A percentile compares a stretch with the other conserved stretches of the same genome.
Conservation (phyloP, 2,888 invertebrate species). For the Clusia tigrina region DNA sequence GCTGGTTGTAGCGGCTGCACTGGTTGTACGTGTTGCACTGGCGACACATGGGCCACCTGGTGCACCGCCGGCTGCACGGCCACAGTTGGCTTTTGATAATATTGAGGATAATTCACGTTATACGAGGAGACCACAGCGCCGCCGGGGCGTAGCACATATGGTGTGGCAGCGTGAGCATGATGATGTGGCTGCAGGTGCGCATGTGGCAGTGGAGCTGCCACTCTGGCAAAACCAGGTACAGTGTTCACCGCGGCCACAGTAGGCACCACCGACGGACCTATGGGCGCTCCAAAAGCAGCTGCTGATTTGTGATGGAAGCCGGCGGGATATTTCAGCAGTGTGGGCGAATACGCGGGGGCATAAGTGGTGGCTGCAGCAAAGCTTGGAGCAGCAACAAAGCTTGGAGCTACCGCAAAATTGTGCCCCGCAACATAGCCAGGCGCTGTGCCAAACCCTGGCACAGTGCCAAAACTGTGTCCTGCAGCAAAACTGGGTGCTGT, state of each 20-base stretch:
- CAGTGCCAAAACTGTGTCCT: constrained; percentile 26
- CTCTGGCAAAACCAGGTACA: not conserved
- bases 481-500: constrained; percentile 36
- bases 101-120: constrained; percentile 59
- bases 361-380: constrained; percentile 7
- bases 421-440: constrained; percentile 27
- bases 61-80: constrained; percentile 30
- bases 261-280: not conserved
- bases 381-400: constrained; percentile 24
- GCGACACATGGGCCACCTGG: constrained; percentile 16
- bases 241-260: not conserved
- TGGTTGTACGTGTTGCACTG: constrained; percentile 26
- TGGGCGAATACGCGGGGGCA: constrained; percentile 15
- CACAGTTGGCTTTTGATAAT: constrained; percentile 45
- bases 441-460: constrained; percentile 31
- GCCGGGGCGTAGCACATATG: constrained; percentile 57
- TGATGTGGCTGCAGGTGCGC: constrained; percentile 15
- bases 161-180: constrained; percentile 38
- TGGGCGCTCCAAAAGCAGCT: not conserved
- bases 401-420: constrained; percentile 13
- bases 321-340: constrained; percentile 23
- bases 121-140: constrained; percentile 59
- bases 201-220: constrained; percentile 16
- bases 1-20: constrained; percentile 35
- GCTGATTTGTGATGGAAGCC: constrained; percentile 19